These are phyloP conservation scores for Podarcis raffonei DNA, from an alignment of 2,113 vertebrate genomes.

Conservation along the genomic window DNA sequence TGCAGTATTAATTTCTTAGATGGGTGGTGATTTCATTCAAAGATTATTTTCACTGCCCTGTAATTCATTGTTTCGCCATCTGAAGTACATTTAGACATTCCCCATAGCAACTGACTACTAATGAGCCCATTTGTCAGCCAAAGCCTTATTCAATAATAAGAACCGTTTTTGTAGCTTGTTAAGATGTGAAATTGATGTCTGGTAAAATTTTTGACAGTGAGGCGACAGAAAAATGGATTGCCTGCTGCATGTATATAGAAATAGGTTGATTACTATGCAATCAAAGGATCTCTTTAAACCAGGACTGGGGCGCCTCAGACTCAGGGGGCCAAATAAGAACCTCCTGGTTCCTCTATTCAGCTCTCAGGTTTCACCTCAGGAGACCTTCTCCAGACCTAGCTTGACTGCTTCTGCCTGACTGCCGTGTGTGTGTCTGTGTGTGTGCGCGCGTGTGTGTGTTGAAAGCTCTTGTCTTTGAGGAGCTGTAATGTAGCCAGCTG, in stretches of 20 bases:
- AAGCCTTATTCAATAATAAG: background rate
- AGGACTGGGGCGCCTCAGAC: too few species aligned
- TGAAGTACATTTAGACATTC: background rate
- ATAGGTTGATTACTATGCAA: background rate
- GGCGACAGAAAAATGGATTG: background rate
- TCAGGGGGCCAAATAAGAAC: too few species aligned
- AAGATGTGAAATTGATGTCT: background rate
- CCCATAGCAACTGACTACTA: background rate
- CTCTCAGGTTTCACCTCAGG: too few species aligned
- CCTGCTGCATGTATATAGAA: background rate
- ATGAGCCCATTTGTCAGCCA: background rate
- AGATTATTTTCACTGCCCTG: background rate
- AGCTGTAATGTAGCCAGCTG: too few species aligned
- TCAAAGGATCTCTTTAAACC: background rate
- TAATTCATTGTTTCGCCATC: background rate
- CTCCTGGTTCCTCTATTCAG: too few species aligned
- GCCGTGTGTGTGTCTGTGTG: too few species aligned
- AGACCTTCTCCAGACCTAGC: too few species aligned
- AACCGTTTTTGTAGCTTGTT: background rate
- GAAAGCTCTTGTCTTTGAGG: too few species aligned
- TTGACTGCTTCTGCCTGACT: too few species aligned
- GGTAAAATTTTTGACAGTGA: background rate
- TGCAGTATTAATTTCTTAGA: background rate
- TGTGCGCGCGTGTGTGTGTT: too few species aligned
- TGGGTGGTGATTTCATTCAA: background rate